Percentiles rank a stretch among this genome's conserved stretches.
Evolutionary conservation across 2,113 vertebrate species (phyloP).

Genomic region (Thamnaconus septentrionalis): DNA sequence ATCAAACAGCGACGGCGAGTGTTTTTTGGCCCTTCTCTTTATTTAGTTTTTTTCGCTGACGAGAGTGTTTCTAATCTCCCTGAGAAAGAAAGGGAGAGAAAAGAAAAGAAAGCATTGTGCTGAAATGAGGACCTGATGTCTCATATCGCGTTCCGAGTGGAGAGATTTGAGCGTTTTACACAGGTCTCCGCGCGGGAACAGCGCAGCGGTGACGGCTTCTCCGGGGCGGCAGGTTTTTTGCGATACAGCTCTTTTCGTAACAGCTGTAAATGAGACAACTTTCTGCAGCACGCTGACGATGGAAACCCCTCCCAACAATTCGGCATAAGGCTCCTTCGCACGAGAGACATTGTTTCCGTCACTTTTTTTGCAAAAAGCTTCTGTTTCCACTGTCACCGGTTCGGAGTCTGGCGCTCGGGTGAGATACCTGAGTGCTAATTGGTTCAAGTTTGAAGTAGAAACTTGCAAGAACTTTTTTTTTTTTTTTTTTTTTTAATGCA

Average conservation of each 20-base stretch:
- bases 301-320: conserved; percentile 15
- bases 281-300: conserved; percentile 17
- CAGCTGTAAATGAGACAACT: conserved; percentile 32
- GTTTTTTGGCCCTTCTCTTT: too few relatives aligned
- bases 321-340: conserved; percentile 9
- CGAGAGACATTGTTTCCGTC: conserved; percentile 9
- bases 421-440: conserved; percentile 2
- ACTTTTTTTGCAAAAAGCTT: conserved; percentile 15
- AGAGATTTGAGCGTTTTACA: conserved; percentile 44
- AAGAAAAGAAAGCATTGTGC: background rate
- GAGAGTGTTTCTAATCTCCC: too few relatives aligned
- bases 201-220: conserved; percentile 45
- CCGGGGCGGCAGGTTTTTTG: conserved; percentile 21
- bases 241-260: conserved; percentile 39
- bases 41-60: too few relatives aligned
- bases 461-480: background rate
- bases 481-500: conserved; percentile 19
- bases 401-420: too few relatives aligned
- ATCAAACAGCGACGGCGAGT: too few relatives aligned
- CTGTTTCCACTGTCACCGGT: background rate
- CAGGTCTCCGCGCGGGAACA: conserved; percentile 36
- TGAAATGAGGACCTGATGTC: conserved; percentile 21
- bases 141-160: conserved; percentile 5
- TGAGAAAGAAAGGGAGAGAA: background rate
- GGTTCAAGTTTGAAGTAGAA: conserved; percentile 21